Base-by-base conservation (phyloP, 30 jellyfish, hydroid and myxozoan species). In the Aurelia sp. region DNA sequence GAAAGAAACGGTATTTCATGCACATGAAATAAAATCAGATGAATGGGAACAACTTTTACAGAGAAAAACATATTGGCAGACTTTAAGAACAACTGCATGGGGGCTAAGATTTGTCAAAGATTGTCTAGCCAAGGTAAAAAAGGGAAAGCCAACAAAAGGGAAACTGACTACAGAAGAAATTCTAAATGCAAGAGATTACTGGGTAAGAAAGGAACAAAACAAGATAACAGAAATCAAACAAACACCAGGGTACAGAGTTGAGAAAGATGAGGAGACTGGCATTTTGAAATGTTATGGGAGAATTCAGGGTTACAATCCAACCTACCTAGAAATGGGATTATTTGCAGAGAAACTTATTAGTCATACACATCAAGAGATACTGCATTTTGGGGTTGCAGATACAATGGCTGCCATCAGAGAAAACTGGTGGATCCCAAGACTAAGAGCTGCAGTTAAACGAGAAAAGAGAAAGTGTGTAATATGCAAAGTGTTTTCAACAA, bases 401-500 rank as follows among this genome's bases (percentile, higher is more conserved):
- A 38, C 48, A 6, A 76, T 76, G 88, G 88, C 44, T 52, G 88
- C 88, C 2, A 19, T 76, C 17, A 55, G 88, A 76, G 87, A 62
- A 51, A 62, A 8, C 10, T 79, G 90, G 80, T 60, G 69, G 53
- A 63, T 79, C 12, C 81, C 72, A 63, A 5, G 62, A 60, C 2
- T 61, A 51, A 61, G 70, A 79, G 20, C 81, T 41, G 63, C 61
- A 61, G 90, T 79, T 13, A 79, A 79, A 61, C 48, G 64, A 51
- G 21, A 17, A 13, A 69, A 33, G 52, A 31, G 63, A 67, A 62
- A 58, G n/a, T 68, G 84, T 66, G 53, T n/a, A n/a, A 55, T 69
- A 8, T 81, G 85, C 72, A 79, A 79, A 44, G 90, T 79, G 90
- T 79, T 79, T 41, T 63, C 90, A 62, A 52, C 80, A 20, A 79